Conservation (phyloP, 2,113 vertebrate species). For the Prionailurus viverrinus region DNA sequence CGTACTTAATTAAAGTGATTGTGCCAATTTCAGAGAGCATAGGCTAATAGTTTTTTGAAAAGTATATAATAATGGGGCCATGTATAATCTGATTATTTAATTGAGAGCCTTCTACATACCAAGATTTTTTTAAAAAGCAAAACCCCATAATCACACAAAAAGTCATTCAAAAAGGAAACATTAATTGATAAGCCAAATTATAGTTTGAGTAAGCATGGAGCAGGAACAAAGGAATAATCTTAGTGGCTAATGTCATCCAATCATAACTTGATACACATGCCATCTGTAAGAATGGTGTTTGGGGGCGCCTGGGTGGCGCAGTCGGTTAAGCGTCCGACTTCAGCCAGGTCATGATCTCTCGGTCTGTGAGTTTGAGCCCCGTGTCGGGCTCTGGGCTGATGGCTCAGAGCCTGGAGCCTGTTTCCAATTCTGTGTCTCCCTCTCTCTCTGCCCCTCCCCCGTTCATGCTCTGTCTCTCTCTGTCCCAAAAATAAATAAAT, state of each 20-base stretch:
- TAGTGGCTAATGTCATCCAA: neutral
- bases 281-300: neutral
- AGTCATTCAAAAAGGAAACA: neutral
- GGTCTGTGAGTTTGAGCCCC: too few relatives aligned
- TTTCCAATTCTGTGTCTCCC: too few relatives aligned
- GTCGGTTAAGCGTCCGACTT: too few relatives aligned
- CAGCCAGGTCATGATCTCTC: too few relatives aligned
- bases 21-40: neutral
- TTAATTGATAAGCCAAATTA: slow-evolving; percentile 28
- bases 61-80: neutral
- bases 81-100: slow-evolving; percentile 43
- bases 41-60: slow-evolving; percentile 28
- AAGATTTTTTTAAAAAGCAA: neutral
- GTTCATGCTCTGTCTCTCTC: too few relatives aligned
- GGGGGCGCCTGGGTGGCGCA: too few relatives aligned
- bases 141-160: neutral
- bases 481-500: too few relatives aligned
- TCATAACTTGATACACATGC: neutral
- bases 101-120: neutral
- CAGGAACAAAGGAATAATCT: neutral
- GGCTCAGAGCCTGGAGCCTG: too few relatives aligned
- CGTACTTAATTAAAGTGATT: neutral
- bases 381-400: too few relatives aligned
- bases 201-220: neutral
- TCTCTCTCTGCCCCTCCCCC: too few relatives aligned